Evolutionary conservation across 2,113 vertebrate genomes (phyloP), one percentile per base, ranked within the genome.

Genomic region (Hiodon tergisus): DNA sequence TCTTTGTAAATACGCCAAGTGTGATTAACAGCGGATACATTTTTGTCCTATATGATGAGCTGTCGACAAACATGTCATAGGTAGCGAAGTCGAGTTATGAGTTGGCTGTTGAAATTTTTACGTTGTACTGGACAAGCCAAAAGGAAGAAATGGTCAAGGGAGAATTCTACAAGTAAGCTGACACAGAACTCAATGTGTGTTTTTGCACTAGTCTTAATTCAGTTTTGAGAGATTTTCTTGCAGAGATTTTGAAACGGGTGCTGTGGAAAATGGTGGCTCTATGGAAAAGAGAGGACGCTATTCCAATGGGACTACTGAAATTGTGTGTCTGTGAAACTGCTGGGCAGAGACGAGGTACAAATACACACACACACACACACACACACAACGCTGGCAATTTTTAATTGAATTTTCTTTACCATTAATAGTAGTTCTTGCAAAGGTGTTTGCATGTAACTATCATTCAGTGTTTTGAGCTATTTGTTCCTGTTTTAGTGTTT

Each of bases 21-120:
- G 14, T 6, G 51, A 17, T 14, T 17, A 58, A 53, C 69, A 71
- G 73, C 63, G 78, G 71, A 50, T 70, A 48, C 51, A 67, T 54
- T 73, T 79, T 80, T 80, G 66, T 78, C 73, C 76, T 73, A 11
- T 57, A 77, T 81, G 79, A 71, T 67, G 54, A 76, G 58, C 72
- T 73, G 74, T 59, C 79, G 76, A 81, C 72, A 74, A 76, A 60
- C 48, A 67, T 46, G 72, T 31, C 51, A 71, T 46, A 53, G 47
- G 9, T 50, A 67, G 16, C 14, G 67, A 71, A 14, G 63, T 16
- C 69, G 72, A 79, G 31, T 31, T 75, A 68, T 67, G 51, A 68
- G 59, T 13, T 51, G 46, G 55, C 57, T 80, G 69, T 31, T 47
- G 53, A 31, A 31, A 31, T 31, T 31, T 31, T 31, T 31, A 31